phyloP scores from a whole-genome alignment of 2,113 vertebrate genomes.

The Jaculus jaculus region DNA sequence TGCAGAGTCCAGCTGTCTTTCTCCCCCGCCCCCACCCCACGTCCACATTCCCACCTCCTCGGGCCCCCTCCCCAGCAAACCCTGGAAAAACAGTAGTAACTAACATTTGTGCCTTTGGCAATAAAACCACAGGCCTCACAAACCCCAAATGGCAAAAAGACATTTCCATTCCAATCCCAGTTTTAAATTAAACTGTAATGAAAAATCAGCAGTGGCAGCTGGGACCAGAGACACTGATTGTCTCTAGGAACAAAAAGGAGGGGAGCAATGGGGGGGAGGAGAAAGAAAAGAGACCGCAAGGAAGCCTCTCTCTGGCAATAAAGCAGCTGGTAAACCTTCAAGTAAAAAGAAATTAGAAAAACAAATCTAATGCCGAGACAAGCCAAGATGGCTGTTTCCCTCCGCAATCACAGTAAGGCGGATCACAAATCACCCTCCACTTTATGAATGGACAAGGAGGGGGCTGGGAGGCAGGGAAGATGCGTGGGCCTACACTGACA shows the following conservation, averaged over 20 bases:
- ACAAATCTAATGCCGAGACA: conserved; percentile 85
- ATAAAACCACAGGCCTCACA: conserved; percentile 87
- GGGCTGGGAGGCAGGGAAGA: conserved; percentile 45
- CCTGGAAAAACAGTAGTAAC: conserved; percentile 88
- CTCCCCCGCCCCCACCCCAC: background rate
- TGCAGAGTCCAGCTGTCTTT: conserved; percentile 10
- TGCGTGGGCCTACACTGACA: conserved; percentile 80
- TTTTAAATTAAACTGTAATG: conserved; percentile 94
- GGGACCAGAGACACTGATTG: conserved; percentile 90
- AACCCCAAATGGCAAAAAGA: conserved; percentile 90
- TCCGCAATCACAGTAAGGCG: conserved; percentile 43
- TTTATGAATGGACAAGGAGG: conserved; percentile 78
- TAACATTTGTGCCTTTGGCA: conserved; percentile 91
- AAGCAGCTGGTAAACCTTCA: conserved; percentile 90
- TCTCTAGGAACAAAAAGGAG: conserved; percentile 85
- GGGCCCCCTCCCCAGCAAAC: conserved; percentile 75
- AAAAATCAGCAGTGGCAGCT: conserved; percentile 92
- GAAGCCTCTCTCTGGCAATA: conserved; percentile 86
- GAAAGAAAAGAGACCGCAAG: conserved; percentile 83
- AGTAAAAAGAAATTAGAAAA: conserved; percentile 90
- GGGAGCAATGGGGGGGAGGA: conserved; percentile 66
- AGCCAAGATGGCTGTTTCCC: conserved; percentile 78
- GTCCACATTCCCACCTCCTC: conserved; percentile 27
- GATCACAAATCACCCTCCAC: conserved; percentile 76
- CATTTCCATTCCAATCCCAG: conserved; percentile 92